Base-by-base conservation (phyloP, 2,888 invertebrate genomes). In the Cordilura impudica region DNA sequence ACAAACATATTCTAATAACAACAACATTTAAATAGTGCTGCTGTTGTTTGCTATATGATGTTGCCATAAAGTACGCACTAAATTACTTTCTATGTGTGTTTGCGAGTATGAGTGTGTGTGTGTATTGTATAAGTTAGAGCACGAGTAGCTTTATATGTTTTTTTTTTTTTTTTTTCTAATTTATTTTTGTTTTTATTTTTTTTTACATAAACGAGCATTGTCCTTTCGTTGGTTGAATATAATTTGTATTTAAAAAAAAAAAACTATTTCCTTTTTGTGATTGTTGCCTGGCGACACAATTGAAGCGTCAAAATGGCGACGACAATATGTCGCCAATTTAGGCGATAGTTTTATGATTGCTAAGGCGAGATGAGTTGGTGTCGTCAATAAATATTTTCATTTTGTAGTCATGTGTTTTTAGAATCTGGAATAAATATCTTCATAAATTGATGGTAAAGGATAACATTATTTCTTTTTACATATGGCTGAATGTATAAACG, bases 301-400 rank as follows among this genome's bases (percentile, higher is more conserved):
- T 78, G 79, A 82, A 78, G 82, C 85, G 84, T 85, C 85, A 85
- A 85, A 87, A 84, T 86, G 87, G 87, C 87, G 88, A 85, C 88
- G 84, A 84, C 86, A 84, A 85, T 83, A 84, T 86, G 87, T 85
- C 88, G 88, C 88, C 87, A 83, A 80, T 77, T 65, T 78, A 63
- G 72, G 81, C 79, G 66, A 66, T 77, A 66, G 53, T 71, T 77
- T 69, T 76, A 76, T 76, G 63, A 49, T 54, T 69, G 47, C 63
- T 70, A 70, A 76, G 69, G 53, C 47, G 16, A 29, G 47, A 76
- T 63, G 54, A 49, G 69, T 49, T n/a, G n/a, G n/a, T n/a, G n/a
- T n/a, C n/a, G n/a, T n/a, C n/a, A n/a, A n/a, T n/a, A n/a, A n/a
- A n/a, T n/a, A n/a, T n/a, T n/a, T n/a, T n/a, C n/a, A n/a, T n/a